Percentiles rank a stretch among this genome's conserved stretches.
Conservation (phyloP, 2,113 vertebrate genomes). For the Athene cunicularia region DNA sequence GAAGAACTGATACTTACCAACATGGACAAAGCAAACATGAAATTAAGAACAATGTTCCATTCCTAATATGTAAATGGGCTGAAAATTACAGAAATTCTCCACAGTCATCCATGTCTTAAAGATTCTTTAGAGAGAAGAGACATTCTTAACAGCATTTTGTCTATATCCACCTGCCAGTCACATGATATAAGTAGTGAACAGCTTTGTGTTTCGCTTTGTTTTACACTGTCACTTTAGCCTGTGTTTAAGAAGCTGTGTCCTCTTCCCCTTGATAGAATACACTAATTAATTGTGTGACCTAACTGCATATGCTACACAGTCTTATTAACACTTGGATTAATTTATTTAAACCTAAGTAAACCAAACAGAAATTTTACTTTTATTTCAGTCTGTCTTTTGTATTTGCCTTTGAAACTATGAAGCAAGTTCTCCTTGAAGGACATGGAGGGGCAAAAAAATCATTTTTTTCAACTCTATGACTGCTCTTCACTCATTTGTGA, state of each 20-base stretch:
- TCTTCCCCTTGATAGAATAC: background rate
- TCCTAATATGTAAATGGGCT: background rate
- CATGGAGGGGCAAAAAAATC: conserved; percentile 2
- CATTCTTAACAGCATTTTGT: background rate
- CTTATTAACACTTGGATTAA: background rate
- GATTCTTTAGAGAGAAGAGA: background rate
- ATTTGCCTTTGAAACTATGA: conserved; percentile 49
- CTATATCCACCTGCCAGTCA: background rate
- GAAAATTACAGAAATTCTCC: background rate
- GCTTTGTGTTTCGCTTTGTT: background rate
- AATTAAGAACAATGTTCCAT: background rate
- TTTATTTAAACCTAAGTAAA: conserved; percentile 22
- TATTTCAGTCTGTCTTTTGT: conserved; percentile 7
- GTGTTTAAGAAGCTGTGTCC: background rate
- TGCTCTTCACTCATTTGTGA: conserved; percentile 17
- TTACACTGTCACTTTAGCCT: background rate
- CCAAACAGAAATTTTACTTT: background rate
- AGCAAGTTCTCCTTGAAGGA: conserved; percentile 33
- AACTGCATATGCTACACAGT: background rate
- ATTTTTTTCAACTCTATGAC: conserved; percentile 39
- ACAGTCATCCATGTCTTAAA: background rate
- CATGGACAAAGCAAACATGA: background rate
- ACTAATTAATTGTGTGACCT: background rate
- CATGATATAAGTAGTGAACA: background rate
- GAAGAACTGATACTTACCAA: background rate